These are phyloP conservation scores for Gymnocephalus cernua DNA, from an alignment of 2,113 vertebrate species.

Conservation along the genomic window DNA sequence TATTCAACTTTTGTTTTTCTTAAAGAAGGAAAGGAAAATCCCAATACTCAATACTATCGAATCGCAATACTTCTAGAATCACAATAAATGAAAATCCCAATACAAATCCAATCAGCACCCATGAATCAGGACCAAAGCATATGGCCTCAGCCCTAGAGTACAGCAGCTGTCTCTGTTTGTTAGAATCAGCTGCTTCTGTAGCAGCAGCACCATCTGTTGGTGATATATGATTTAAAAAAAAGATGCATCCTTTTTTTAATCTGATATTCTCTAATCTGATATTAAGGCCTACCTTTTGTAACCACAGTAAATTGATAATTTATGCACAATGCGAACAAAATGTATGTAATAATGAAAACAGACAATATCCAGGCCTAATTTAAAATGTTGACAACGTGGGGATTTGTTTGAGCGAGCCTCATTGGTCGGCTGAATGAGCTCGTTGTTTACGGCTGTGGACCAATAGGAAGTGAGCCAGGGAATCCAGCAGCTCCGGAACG, in stretches of 20 bases:
- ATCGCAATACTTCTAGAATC: too few species aligned
- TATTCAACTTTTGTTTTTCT: too few species aligned
- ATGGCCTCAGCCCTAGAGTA: too few species aligned
- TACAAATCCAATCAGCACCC: too few species aligned
- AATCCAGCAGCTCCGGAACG: conserved; percentile 34
- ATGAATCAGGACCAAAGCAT: too few species aligned
- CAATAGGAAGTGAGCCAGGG: conserved; percentile 56
- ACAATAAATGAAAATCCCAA: too few species aligned
- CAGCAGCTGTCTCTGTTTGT: background rate
- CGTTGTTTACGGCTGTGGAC: conserved; percentile 20
- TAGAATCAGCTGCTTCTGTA: background rate
- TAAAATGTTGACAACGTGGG: background rate
- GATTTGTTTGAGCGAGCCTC: background rate
- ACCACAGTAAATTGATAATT: background rate
- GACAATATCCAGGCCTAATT: background rate
- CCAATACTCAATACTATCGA: too few species aligned
- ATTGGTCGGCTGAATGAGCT: conserved; percentile 25
- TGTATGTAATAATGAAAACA: background rate
- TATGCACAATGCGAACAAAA: too few species aligned
- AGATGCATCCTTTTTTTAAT: background rate
- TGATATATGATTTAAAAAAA: background rate
- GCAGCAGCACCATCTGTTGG: conserved; percentile 41
- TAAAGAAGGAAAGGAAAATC: too few species aligned
- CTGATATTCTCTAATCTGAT: background rate
- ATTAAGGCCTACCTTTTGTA: background rate